These are phyloP conservation scores for Caranx melampygus DNA, from an alignment of 2,113 vertebrate genomes.

Conservation along the genomic window DNA sequence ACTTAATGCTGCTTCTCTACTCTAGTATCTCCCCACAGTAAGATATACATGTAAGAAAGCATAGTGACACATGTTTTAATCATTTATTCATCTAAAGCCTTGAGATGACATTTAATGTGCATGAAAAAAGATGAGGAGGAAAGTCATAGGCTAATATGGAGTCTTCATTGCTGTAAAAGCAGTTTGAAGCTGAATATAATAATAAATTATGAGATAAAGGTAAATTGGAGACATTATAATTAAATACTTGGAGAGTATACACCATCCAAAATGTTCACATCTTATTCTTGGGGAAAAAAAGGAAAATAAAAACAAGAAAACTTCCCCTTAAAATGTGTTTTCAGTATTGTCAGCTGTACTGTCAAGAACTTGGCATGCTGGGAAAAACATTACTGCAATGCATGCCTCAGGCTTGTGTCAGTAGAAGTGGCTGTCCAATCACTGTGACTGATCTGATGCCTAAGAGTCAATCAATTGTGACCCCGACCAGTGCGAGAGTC, in stretches of 20 bases:
- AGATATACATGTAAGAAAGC: background rate
- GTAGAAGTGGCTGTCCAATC: constrained; percentile 33
- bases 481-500: constrained; percentile 29
- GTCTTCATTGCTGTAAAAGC: too few species aligned
- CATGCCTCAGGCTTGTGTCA: constrained; percentile 25
- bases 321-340: background rate
- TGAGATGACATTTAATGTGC: background rate
- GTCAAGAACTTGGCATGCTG: constrained; percentile 6
- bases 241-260: background rate
- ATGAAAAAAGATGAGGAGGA: background rate
- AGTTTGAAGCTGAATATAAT: too few species aligned
- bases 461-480: constrained; percentile 51
- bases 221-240: too few species aligned
- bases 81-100: background rate
- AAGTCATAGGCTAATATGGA: background rate
- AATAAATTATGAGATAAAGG: too few species aligned
- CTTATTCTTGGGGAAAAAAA: background rate
- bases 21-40: background rate
- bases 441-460: constrained; percentile 44
- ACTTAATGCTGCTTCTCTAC: background rate
- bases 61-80: background rate
- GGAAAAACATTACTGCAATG: background rate
- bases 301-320: background rate
- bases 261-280: background rate
- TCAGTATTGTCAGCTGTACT: background rate